These are phyloP conservation scores for Falco peregrinus DNA, from an alignment of 2,797 vertebrate species.

Conservation along the genomic window DNA sequence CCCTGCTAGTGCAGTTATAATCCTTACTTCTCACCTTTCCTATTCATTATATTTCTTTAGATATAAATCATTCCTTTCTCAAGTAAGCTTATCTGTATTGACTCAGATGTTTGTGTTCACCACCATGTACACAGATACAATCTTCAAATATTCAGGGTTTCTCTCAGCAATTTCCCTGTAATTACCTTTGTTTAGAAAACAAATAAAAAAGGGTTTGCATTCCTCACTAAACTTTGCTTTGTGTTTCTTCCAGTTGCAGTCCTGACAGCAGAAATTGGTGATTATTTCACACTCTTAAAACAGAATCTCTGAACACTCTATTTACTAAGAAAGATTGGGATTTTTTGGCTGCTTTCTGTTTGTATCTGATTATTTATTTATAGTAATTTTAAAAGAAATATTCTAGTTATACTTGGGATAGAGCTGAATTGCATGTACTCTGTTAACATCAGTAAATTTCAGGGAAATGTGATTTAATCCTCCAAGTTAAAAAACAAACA, in stretches of 20 bases:
- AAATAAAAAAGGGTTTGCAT: neutral
- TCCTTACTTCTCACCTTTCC: neutral
- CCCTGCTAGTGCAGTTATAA: neutral
- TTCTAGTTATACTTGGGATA: neutral
- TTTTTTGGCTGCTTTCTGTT: neutral
- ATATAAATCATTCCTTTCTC: neutral
- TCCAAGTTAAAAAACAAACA: neutral
- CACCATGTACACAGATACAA: neutral
- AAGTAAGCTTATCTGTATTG: neutral
- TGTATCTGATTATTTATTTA: neutral
- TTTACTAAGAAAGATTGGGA: rapidly evolving
- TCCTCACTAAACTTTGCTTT: neutral
- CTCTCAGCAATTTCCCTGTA: neutral
- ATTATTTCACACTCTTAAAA: neutral
- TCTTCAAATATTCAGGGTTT: neutral
- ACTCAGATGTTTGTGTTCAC: neutral
- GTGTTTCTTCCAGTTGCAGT: neutral
- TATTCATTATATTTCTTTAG: neutral
- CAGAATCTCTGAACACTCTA: neutral
- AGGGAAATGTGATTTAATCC: neutral
- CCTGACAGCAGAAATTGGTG: neutral
- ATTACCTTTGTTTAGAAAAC: neutral
- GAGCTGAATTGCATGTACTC: neutral
- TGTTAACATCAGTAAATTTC: neutral
- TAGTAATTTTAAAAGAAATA: neutral